Conservation (phyloP, 2,113 vertebrate genomes). For the Origma solitaria region DNA sequence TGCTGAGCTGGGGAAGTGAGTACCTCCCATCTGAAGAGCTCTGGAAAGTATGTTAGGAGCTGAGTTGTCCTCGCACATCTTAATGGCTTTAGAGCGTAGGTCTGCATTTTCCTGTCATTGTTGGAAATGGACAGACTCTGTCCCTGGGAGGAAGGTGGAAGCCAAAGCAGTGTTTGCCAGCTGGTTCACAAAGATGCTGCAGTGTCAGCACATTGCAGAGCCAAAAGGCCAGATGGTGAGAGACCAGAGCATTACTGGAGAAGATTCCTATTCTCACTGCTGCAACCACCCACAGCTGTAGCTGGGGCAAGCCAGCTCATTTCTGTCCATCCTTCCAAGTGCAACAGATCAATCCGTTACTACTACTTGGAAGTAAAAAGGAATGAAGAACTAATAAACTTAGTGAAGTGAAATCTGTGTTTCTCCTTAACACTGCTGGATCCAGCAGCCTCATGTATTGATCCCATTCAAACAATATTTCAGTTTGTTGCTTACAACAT, state of each 20-base stretch:
- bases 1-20: background rate
- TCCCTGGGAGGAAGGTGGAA: background rate
- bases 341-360: background rate
- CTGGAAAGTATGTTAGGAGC: background rate
- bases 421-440: background rate
- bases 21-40: background rate
- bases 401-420: background rate
- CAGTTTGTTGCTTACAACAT: background rate
- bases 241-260: background rate
- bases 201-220: constrained; percentile 5
- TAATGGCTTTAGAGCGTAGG: background rate
- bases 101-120: background rate
- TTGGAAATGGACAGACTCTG: background rate
- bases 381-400: background rate
- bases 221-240: constrained; percentile 56
- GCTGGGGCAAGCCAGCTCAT: background rate
- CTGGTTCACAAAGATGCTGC: constrained; percentile 19
- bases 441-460: background rate
- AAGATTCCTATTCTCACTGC: background rate
- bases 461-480: background rate
- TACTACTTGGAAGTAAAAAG: background rate
- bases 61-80: background rate
- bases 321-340: background rate
- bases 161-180: constrained; percentile 25
- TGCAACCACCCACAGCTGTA: background rate